phyloP scores from a whole-genome alignment of 1,140 invertebrate species.

The Drosophila truncata region DNA sequence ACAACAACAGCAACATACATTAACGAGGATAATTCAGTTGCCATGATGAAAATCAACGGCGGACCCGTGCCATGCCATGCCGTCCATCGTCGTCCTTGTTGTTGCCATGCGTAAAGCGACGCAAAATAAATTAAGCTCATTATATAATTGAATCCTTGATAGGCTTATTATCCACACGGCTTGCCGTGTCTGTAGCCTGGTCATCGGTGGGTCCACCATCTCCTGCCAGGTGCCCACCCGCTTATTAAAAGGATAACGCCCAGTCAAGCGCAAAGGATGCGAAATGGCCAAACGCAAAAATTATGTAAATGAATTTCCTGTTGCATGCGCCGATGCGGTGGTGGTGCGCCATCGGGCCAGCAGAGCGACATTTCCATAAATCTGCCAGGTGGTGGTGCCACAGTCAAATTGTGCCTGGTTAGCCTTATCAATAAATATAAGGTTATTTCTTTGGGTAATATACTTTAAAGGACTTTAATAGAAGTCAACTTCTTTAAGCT shows the following conservation, averaged over 20 bases:
- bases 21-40: constrained; percentile 49
- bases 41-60: constrained; percentile 39
- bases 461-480: constrained; percentile 2
- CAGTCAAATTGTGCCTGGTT: constrained; percentile 34
- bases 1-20: constrained; percentile 14
- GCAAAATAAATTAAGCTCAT: constrained; percentile 76
- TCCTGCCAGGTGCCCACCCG: constrained; percentile 29
- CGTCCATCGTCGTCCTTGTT: constrained; percentile 19
- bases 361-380: constrained; percentile 56
- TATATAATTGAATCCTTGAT: constrained; percentile 61
- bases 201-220: background rate
- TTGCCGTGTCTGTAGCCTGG: constrained; percentile 36
- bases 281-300: constrained; percentile 75
- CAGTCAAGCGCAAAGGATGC: constrained; percentile 80
- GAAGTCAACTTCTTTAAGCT: background rate
- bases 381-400: constrained; percentile 62
- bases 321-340: constrained; percentile 48
- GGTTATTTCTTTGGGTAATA: background rate
- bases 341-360: background rate
- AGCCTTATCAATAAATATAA: constrained; percentile 23
- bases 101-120: constrained; percentile 54
- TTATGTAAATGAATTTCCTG: constrained; percentile 83
- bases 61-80: constrained; percentile 6
- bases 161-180: constrained; percentile 83
- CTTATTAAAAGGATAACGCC: constrained; percentile 79